Base-by-base conservation (phyloP, 2,113 vertebrate species). In the Notechis scutatus region DNA sequence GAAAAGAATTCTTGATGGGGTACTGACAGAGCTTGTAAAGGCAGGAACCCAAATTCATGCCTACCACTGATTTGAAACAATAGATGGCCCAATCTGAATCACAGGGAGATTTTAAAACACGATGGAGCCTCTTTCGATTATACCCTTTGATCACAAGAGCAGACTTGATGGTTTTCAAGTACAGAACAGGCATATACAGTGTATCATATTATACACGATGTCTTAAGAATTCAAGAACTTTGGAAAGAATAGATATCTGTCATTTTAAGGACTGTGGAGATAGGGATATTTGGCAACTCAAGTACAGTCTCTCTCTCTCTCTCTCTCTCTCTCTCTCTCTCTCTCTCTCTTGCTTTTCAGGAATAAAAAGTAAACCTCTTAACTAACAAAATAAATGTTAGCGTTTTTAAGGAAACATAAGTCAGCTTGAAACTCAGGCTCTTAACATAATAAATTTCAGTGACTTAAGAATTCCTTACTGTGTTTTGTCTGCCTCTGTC, bases 31-130 rank as follows among this genome's bases (percentile, higher is more conserved):
- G n/a, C 54, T 52, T 47, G 88, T 29, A 90, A 90, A 93, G 69
- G 92, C 89, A 92, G 34, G n/a, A 24, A 74, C 57, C 61, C 34
- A 81, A 6, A 64, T 94, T 95, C 94, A 87, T 91, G 47, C 29
- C 92, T 10, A 18, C n/a, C 94, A 23, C 54, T 93, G 54, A 92
- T 47, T 59, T 59, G 92, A 39, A 74, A 95, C 93, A 95, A 47
- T 64, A 90, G 94, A 88, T 47, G 45, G 91, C 74, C 89, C 74
- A 93, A 92, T 93, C 85, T 20, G 1, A 5, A 3, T 87, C 88
- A 10, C n/a, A 52, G 21, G 85, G 50, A 54, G 52, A 29, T 85
- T 94, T 90, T 69, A 92, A 94, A 50, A 29, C 64, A 14, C 7
- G 92, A 92, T 88, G 54, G 1, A 4, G 18, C 10, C 15, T 93